A percentile compares a stretch with the other conserved stretches of the same genome.
Conservation (phyloP, 2,797 vertebrate genomes). For the Loris lydekkerianus region DNA sequence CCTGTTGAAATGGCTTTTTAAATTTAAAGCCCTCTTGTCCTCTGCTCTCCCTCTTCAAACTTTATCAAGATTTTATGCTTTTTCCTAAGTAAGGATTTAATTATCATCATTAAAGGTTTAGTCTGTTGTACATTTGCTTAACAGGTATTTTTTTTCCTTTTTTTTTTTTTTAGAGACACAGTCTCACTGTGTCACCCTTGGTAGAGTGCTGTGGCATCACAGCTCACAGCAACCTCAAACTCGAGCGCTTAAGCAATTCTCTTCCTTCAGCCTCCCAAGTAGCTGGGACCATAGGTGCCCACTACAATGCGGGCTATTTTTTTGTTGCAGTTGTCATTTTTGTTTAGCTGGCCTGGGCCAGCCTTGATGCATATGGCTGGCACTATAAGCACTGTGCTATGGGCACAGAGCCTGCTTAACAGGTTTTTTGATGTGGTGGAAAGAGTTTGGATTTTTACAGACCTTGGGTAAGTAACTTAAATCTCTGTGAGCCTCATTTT, state of each 20-base stretch:
- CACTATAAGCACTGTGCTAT: too few species aligned
- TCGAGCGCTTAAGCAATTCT: too few species aligned
- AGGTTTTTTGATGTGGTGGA: constrained; percentile 58
- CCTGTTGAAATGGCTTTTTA: constrained; percentile 80
- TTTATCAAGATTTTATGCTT: constrained; percentile 72
- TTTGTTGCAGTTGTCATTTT: too few species aligned
- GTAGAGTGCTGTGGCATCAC: too few species aligned
- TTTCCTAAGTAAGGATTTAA: constrained; percentile 71
- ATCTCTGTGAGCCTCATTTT: constrained; percentile 37
- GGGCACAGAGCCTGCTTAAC: neutral
- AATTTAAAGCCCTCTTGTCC: constrained; percentile 62
- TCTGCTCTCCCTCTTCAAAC: constrained; percentile 71
- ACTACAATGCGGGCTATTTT: too few species aligned
- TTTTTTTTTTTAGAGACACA: too few species aligned
- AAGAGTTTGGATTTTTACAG: constrained; percentile 32
- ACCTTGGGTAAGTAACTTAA: constrained; percentile 3
- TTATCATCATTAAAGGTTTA: constrained; percentile 71
- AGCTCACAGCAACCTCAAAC: too few species aligned
- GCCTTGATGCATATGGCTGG: too few species aligned
- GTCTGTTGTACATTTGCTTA: constrained; percentile 55
- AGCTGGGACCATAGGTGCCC: too few species aligned
- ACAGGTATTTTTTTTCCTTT: constrained; percentile 29
- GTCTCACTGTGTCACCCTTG: too few species aligned
- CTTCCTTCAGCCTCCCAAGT: too few species aligned
- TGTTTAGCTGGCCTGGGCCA: too few species aligned